phyloP scores from a whole-genome alignment of 1,140 invertebrate genomes.

The Lethocerus indicus region DNA sequence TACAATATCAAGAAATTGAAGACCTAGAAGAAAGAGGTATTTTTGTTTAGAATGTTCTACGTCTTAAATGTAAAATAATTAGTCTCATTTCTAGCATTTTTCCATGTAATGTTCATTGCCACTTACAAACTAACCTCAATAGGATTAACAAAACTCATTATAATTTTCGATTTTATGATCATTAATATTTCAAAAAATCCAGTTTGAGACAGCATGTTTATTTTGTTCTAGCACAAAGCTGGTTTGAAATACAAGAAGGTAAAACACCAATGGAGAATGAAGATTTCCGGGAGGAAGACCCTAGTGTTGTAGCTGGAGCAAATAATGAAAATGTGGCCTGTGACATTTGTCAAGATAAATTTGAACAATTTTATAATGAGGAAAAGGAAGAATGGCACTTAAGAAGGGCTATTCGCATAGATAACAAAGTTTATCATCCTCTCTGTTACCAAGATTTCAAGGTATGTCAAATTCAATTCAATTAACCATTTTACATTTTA shows the following conservation, averaged over 20 bases:
- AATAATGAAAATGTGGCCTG: constrained; percentile 42
- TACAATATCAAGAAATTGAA: constrained; percentile 86
- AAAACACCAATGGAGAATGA: constrained; percentile 25
- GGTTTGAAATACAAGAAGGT: constrained; percentile 58
- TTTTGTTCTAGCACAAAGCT: constrained; percentile 73
- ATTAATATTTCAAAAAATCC: not conserved
- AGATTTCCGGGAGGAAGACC: constrained; percentile 29
- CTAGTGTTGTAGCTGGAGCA: constrained; percentile 39
- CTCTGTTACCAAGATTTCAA: constrained; percentile 79
- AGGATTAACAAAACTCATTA: not conserved
- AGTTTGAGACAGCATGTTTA: constrained; percentile 18
- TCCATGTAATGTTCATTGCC: not conserved
- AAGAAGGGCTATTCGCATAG: constrained; percentile 56
- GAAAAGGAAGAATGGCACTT: constrained; percentile 94
- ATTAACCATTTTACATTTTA: no score
- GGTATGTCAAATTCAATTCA: constrained; percentile 28
- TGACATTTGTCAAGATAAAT: constrained; percentile 75
- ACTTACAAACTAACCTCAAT: not conserved
- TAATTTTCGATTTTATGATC: not conserved
- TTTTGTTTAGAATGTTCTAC: constrained; percentile 1
- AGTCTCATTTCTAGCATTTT: not conserved
- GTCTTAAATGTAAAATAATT: not conserved
- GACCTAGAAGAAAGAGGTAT: constrained; percentile 77
- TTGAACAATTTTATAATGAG: constrained; percentile 88
- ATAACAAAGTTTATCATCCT: constrained; percentile 75